phyloP scores from a whole-genome alignment of 2,113 vertebrate species.

The Aptenodytes forsteri region DNA sequence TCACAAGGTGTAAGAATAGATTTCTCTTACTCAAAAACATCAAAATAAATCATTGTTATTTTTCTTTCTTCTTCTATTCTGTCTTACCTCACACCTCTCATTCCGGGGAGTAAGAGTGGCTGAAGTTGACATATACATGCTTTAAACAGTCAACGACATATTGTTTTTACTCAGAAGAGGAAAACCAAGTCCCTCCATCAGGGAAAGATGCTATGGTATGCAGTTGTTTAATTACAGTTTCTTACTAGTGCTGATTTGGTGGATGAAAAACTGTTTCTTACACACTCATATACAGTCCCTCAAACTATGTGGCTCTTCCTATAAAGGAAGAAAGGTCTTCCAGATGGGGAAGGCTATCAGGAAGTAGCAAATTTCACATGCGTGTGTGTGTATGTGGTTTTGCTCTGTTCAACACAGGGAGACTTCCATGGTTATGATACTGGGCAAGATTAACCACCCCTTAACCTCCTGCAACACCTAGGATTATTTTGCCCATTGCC shows the following conservation, averaged over 20 bases:
- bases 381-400: fast-evolving
- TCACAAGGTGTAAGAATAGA: neutral
- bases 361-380: neutral
- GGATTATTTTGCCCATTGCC: neutral
- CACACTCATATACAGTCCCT: neutral
- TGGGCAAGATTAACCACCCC: neutral
- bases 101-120: neutral
- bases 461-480: neutral
- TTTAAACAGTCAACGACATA: neutral
- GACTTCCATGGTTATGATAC: neutral
- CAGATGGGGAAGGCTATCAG: neutral
- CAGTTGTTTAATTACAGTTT: neutral
- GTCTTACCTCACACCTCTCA: neutral
- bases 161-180: neutral
- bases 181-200: neutral
- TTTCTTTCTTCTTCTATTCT: neutral
- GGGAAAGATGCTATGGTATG: neutral
- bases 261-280: neutral
- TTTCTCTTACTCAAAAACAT: neutral
- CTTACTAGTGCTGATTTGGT: neutral
- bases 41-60: neutral
- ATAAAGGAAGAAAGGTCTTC: neutral
- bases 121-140: neutral
- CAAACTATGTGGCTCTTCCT: neutral
- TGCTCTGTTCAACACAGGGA: fast-evolving